phyloP scores from a whole-genome alignment of 2,888 invertebrate species.

The Melieria picta region DNA sequence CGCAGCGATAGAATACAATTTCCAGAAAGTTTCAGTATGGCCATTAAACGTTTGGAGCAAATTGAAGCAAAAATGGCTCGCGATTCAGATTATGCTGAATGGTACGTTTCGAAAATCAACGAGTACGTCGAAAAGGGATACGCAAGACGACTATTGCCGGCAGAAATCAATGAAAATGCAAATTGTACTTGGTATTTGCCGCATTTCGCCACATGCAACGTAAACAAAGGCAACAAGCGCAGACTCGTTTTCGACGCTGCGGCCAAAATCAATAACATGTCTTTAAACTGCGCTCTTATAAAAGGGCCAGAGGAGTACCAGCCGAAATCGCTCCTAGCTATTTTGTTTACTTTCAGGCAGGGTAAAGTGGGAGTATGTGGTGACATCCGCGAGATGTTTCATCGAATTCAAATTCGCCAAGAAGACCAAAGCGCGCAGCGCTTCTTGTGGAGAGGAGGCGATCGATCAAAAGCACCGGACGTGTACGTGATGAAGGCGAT shows the following conservation, averaged over 20 bases:
- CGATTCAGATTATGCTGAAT: background rate
- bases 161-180: background rate
- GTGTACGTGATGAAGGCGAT: background rate
- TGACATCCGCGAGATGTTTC: constrained; percentile 10
- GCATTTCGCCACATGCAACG: constrained; percentile 4
- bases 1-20: constrained; percentile 9
- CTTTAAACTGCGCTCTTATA: constrained; percentile 5
- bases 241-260: constrained; percentile 20
- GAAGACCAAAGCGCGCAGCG: background rate
- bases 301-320: background rate
- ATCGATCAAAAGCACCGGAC: background rate
- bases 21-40: constrained; percentile 18
- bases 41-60: constrained; percentile 13
- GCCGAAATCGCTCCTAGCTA: background rate
- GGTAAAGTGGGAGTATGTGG: background rate
- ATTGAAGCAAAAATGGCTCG: constrained; percentile 16
- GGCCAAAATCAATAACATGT: constrained; percentile 1
- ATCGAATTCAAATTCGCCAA: background rate
- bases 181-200: constrained; percentile 21
- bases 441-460: constrained; percentile 4
- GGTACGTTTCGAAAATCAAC: constrained; percentile 4
- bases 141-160: constrained; percentile 1
- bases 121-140: constrained; percentile 18
- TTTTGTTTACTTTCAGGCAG: background rate
- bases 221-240: constrained; percentile 13